Conservation (phyloP, 2,113 vertebrate genomes). For the Meleagris gallopavo region DNA sequence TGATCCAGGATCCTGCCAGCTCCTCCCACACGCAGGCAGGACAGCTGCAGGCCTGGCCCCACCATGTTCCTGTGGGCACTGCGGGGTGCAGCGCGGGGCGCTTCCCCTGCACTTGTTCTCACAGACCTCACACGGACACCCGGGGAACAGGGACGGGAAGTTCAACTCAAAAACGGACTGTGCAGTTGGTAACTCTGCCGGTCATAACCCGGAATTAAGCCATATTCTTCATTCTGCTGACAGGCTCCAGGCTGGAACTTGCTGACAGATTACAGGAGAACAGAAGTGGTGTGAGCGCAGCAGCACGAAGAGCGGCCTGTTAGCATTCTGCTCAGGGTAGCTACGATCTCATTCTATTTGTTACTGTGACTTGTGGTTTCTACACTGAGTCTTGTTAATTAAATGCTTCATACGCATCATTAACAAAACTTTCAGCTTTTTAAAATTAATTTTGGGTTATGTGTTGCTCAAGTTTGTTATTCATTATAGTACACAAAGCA, state of each 20-base stretch:
- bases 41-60: neutral
- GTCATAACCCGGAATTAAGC: neutral
- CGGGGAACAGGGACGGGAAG: neutral
- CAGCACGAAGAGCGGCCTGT: neutral
- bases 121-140: neutral
- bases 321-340: neutral
- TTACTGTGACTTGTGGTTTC: neutral
- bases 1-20: neutral
- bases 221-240: neutral
- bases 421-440: constrained; percentile 23
- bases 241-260: neutral
- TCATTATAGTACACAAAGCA: neutral
- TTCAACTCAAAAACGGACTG: neutral
- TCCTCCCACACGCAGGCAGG: rapidly evolving
- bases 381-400: neutral
- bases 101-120: neutral
- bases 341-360: neutral
- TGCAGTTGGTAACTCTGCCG: neutral
- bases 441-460: constrained; percentile 18
- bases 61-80: neutral
- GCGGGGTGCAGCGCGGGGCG: neutral
- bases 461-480: neutral
- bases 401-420: neutral
- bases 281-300: neutral
- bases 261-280: neutral